phyloP scores from a whole-genome alignment of 2,888 invertebrate species.

The Meloe dianella region DNA sequence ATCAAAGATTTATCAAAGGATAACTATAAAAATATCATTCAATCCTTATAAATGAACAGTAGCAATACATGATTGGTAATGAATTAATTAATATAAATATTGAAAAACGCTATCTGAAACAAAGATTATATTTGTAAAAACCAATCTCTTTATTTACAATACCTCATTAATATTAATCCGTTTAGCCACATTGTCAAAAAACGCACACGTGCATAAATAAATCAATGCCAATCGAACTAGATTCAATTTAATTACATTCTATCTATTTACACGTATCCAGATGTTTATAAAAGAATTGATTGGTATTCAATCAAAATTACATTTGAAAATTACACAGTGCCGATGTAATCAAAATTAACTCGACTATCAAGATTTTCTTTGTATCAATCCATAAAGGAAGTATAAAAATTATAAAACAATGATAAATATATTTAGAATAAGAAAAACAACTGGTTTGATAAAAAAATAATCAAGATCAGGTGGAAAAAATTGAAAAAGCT shows the following conservation, averaged over 20 bases:
- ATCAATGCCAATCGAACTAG: not conserved
- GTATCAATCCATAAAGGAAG: not conserved
- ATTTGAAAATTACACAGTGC: not conserved
- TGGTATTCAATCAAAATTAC: not conserved
- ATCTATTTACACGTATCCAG: not conserved
- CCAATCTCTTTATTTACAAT: too few species aligned
- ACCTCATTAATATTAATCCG: not conserved
- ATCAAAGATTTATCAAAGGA: too few species aligned
- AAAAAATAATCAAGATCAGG: not conserved
- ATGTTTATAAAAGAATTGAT: not conserved
- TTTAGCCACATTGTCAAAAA: not conserved
- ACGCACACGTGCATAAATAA: not conserved
- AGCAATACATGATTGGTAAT: not conserved
- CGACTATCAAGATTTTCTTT: not conserved
- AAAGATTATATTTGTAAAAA: not conserved
- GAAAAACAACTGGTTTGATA: not conserved
- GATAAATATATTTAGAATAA: too few species aligned
- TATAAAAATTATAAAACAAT: too few species aligned
- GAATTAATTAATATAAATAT: too few species aligned
- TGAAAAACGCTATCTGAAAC: not conserved
- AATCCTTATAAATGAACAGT: not conserved
- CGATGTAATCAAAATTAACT: not conserved
- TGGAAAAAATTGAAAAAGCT: slow-evolving; percentile 10
- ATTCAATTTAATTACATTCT: not conserved
- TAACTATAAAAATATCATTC: not conserved